Percentiles rank a stretch among this genome's conserved stretches.
phyloP scores from a whole-genome alignment of 1,140 invertebrate species.

The Leptonema lineaticorne region DNA sequence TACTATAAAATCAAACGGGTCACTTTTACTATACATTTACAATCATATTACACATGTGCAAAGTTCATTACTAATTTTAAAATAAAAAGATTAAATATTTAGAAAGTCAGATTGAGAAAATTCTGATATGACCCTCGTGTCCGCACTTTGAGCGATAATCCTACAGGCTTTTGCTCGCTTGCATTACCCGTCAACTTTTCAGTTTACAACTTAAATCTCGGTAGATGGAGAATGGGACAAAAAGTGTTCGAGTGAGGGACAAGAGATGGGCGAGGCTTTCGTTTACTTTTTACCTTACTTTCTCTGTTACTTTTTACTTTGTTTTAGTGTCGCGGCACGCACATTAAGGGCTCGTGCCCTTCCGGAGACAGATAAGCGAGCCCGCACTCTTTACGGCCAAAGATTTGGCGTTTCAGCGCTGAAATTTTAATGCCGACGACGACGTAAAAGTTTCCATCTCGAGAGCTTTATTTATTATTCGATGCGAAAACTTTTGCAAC shows the following conservation, averaged over 20 bases:
- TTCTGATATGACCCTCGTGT: too few species aligned
- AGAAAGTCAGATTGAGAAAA: too few species aligned
- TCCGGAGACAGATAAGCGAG: slow-evolving; percentile 3
- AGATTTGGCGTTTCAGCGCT: slow-evolving; percentile 23
- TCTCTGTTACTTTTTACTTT: not conserved
- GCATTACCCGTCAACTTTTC: slow-evolving; percentile 13
- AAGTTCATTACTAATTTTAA: too few species aligned
- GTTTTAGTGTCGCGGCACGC: slow-evolving; percentile 15
- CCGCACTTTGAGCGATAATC: slow-evolving; percentile 22
- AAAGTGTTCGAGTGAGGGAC: too few species aligned
- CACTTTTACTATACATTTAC: too few species aligned
- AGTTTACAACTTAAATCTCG: slow-evolving; percentile 32
- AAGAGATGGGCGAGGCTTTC: too few species aligned
- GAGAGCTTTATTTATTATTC: slow-evolving; percentile 29
- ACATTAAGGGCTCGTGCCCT: slow-evolving; percentile 21
- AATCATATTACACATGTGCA: too few species aligned
- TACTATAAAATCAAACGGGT: too few species aligned
- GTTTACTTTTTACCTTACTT: not conserved
- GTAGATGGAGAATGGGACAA: too few species aligned
- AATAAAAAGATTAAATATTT: too few species aligned
- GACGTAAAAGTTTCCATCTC: slow-evolving; percentile 21
- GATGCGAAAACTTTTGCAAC: slow-evolving; percentile 9
- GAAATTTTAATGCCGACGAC: slow-evolving; percentile 28
- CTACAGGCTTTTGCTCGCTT: slow-evolving; percentile 14
- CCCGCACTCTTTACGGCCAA: slow-evolving; percentile 11